phyloP scores from a whole-genome alignment of 2,888 invertebrate species.

The Drosophila monieri region DNA sequence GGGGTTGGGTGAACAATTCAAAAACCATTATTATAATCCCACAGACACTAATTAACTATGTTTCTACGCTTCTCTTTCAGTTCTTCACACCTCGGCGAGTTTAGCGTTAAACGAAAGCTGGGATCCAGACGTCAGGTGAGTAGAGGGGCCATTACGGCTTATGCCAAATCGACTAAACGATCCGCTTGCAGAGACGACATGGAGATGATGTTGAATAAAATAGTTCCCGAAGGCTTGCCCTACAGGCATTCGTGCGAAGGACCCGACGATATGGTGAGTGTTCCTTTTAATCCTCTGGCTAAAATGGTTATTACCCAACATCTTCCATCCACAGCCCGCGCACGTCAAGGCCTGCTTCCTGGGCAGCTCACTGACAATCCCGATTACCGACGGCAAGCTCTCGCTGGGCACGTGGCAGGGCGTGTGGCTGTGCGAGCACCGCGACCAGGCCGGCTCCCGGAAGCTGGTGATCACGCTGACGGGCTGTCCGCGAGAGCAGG shows the following conservation, averaged over 20 bases:
- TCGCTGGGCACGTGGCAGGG: slow-evolving; percentile 99
- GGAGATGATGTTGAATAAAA: slow-evolving; percentile 99
- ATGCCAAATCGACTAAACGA: not conserved
- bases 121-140: slow-evolving; percentile 95
- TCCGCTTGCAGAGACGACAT: slow-evolving; percentile 91
- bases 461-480: slow-evolving; percentile 95
- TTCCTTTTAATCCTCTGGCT: not conserved
- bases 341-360: slow-evolving; percentile 98
- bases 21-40: slow-evolving; percentile 35
- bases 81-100: slow-evolving; percentile 99
- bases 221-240: slow-evolving; percentile 98
- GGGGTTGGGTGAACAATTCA: slow-evolving; percentile 14
- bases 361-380: slow-evolving; percentile 97
- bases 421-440: slow-evolving; percentile 98
- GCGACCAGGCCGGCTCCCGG: slow-evolving; percentile 97
- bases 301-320: not conserved
- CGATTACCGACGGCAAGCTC: slow-evolving; percentile 97
- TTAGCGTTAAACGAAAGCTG: slow-evolving; percentile 98
- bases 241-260: slow-evolving; percentile 99
- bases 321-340: slow-evolving; percentile 89
- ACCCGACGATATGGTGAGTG: slow-evolving; percentile 97
- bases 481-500: slow-evolving; percentile 94
- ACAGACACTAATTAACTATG: slow-evolving; percentile 62
- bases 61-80: slow-evolving; percentile 86
- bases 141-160: slow-evolving; percentile 15